Percentiles rank a stretch among this genome's conserved stretches.
Conservation (phyloP, 1,140 invertebrate genomes). For the Apis florea region DNA sequence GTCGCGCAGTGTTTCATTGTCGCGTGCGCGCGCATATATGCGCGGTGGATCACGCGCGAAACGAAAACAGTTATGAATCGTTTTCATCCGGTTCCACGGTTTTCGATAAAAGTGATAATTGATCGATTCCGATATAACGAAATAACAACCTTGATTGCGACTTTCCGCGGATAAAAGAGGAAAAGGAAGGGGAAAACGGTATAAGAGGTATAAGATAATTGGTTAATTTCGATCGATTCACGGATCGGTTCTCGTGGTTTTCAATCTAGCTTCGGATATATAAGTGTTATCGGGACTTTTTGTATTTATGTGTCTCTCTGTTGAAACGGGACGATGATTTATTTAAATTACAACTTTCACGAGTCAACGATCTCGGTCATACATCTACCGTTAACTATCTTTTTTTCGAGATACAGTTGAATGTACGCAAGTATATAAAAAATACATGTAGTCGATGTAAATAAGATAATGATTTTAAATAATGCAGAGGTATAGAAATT, state of each 20-base stretch:
- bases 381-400: too few species aligned
- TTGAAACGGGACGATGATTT: not conserved
- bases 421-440: too few species aligned
- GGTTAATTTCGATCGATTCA: slow-evolving; percentile 8
- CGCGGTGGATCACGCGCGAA: slow-evolving; percentile 8
- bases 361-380: not conserved
- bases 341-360: slow-evolving; percentile 8
- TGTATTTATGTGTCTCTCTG: not conserved
- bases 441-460: too few species aligned
- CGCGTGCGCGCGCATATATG: not conserved
- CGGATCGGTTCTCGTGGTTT: not conserved
- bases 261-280: not conserved
- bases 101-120: slow-evolving; percentile 29
- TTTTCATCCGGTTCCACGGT: not conserved
- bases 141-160: slow-evolving; percentile 23
- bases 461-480: too few species aligned
- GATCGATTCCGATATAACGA: slow-evolving; percentile 34
- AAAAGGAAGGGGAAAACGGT: not conserved
- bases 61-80: slow-evolving; percentile 5
- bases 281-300: not conserved
- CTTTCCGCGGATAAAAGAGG: not conserved
- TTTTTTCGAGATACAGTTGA: too few species aligned
- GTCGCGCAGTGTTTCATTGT: slow-evolving; percentile 36
- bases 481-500: too few species aligned
- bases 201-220: not conserved